phyloP scores from a whole-genome alignment of 1,140 invertebrate species.

The Ceratina japonica region DNA sequence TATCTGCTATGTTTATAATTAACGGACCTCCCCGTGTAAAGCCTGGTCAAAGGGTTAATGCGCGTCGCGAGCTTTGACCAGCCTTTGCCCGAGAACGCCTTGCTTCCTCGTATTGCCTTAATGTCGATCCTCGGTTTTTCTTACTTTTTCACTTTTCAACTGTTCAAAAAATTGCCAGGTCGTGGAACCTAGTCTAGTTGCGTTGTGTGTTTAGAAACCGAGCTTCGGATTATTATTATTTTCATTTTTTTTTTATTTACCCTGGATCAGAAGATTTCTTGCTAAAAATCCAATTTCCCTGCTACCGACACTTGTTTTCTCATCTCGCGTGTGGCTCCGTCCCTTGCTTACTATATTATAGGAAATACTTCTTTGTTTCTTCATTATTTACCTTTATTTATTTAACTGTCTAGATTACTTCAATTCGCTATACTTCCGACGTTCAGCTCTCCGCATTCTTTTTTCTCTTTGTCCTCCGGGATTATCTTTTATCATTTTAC shows the following conservation, averaged over 20 bases:
- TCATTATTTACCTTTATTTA: slow-evolving; percentile 67
- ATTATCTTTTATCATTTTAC: slow-evolving; percentile 71
- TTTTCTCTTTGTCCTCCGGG: slow-evolving; percentile 57
- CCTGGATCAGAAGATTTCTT: slow-evolving; percentile 77
- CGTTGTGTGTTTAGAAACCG: slow-evolving; percentile 67
- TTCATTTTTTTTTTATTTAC: slow-evolving; percentile 66
- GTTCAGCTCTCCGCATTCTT: slow-evolving; percentile 59
- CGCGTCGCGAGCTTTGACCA: slow-evolving; percentile 67
- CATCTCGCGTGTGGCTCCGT: background rate
- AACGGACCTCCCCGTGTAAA: slow-evolving; percentile 69
- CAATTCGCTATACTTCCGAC: slow-evolving; percentile 67
- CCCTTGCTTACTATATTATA: slow-evolving; percentile 70
- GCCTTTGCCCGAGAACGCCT: slow-evolving; percentile 67
- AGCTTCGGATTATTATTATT: slow-evolving; percentile 70
- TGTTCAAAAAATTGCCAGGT: slow-evolving; percentile 59
- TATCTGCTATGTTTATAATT: slow-evolving; percentile 79
- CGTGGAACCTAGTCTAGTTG: slow-evolving; percentile 24
- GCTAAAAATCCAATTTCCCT: slow-evolving; percentile 73
- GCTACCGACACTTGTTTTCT: slow-evolving; percentile 59
- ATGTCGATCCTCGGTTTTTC: slow-evolving; percentile 73
- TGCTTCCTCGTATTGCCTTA: slow-evolving; percentile 76
- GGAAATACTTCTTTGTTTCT: slow-evolving; percentile 57
- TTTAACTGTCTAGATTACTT: slow-evolving; percentile 72
- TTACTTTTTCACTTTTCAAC: slow-evolving; percentile 46
- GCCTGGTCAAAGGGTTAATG: slow-evolving; percentile 62